Conservation (phyloP, 2,888 invertebrate genomes). For the Sesia bembeciformis region DNA sequence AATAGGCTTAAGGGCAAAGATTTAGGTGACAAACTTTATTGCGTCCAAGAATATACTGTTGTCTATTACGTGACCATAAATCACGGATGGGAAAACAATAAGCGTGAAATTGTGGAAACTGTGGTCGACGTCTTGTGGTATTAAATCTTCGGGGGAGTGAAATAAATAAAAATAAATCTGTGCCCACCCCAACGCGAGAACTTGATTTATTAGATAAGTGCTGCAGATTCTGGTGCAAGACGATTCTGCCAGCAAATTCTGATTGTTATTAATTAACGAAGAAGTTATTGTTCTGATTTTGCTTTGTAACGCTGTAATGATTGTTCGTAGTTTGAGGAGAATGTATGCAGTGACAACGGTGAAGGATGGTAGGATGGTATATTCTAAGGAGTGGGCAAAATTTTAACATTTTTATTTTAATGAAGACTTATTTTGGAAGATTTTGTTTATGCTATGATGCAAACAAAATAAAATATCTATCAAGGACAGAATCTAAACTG, state of each 20-base stretch:
- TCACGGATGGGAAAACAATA: conserved; percentile 75
- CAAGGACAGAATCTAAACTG: no score
- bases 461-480: no score
- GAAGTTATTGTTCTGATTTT: background rate
- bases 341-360: no score
- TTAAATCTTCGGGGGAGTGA: conserved; percentile 71
- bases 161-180: conserved; percentile 74
- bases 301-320: background rate
- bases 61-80: conserved; percentile 68
- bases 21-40: conserved; percentile 74
- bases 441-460: no score
- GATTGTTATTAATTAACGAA: conserved; percentile 40
- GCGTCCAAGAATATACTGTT: conserved; percentile 66
- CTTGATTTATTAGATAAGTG: conserved; percentile 59
- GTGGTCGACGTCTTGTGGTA: conserved; percentile 60
- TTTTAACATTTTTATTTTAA: no score
- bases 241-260: conserved; percentile 20
- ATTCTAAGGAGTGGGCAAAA: no score
- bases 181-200: conserved; percentile 50
- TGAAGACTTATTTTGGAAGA: no score
- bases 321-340: no score
- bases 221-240: conserved; percentile 11
- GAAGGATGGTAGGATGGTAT: no score
- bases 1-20: conserved; percentile 67
- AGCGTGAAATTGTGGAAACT: conserved; percentile 76